Evolutionary conservation across 1,140 invertebrate genomes (phyloP), one percentile per base, ranked within the genome.

Genomic region (Diprion similis): DNA sequence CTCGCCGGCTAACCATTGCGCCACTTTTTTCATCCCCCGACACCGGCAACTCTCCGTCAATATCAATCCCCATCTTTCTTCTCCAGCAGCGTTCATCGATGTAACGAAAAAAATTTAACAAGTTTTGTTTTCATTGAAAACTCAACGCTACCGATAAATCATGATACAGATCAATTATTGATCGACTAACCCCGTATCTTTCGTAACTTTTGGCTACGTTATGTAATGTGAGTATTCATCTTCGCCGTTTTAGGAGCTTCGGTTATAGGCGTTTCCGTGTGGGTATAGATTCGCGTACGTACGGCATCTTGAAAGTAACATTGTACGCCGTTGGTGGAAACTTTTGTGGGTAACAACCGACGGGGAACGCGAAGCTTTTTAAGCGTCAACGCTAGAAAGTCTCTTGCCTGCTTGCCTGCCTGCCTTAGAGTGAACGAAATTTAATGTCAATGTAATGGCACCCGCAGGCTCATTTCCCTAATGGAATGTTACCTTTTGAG

Each of bases 401-500:
- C 11, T 13, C 51, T 13, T 13, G n/a, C 11, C 15, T 15, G 10
- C 48, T 51, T 15, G 10, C 10, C 51, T 59, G 51, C 11, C 51
- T 4, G n/a, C 11, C 11, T 15, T 66, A 69, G 66, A 73, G 71
- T 46, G 76, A 80, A 78, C 37, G 75, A 77, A 79, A 80, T 80
- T 77, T 67, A 78, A 73, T 71, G 51, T 70, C 68, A 78, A 73
- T 71, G 51, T 70, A 64, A 51, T 71, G 51, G 67, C 67, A 66
- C 72, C 47, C 75, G 24, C 48, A 59, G 69, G 51, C 75, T 80
- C 78, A 80, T 79, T 79, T 80, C 72, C 78, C 74, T 80, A 80
- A 80, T 80, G 78, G 77, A 77, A 77, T 76, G 76, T 76, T 80
- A 78, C 74, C 68, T 76, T 70, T 76, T 59, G 51, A 51, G 65